Percentiles rank a stretch among this genome's conserved stretches.
These are phyloP conservation scores for Hippocampus comes DNA, from an alignment of 2,113 vertebrate genomes.

Conservation along the genomic window DNA sequence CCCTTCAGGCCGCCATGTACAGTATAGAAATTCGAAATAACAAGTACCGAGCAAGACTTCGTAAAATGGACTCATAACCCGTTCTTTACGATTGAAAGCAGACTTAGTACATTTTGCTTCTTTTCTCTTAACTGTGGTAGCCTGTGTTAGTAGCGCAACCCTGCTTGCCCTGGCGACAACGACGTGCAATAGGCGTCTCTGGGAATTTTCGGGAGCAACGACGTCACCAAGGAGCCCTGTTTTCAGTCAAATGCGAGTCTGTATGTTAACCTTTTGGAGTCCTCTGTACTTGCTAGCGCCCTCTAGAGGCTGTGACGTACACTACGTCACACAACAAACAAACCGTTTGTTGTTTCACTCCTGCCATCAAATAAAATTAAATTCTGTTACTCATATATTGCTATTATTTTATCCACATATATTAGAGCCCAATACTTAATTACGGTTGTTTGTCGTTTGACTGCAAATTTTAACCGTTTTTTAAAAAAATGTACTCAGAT, in stretches of 20 bases:
- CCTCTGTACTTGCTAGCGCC: not conserved
- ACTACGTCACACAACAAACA: not conserved
- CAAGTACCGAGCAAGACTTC: not conserved
- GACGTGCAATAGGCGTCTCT: not conserved
- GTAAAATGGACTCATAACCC: not conserved
- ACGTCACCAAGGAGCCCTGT: not conserved
- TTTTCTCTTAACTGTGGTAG: not conserved
- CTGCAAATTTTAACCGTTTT: not conserved
- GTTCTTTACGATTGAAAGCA: not conserved
- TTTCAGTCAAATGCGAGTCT: not conserved
- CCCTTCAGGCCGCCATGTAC: no score
- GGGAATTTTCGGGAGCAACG: not conserved
- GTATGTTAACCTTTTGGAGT: not conserved
- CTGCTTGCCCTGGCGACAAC: not conserved
- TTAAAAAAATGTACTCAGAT: not conserved
- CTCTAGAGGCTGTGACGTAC: not conserved
- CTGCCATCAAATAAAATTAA: not conserved
- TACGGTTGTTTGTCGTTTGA: not conserved
- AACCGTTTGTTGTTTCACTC: not conserved
- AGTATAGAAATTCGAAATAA: no score
- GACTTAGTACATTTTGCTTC: not conserved
- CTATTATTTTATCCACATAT: no score
- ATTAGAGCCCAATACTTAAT: no score
- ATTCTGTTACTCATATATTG: no score
- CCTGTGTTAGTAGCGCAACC: no score